These are phyloP conservation scores for Cyanocitta stelleri DNA, from an alignment of 2,113 vertebrate species.

Conservation along the genomic window DNA sequence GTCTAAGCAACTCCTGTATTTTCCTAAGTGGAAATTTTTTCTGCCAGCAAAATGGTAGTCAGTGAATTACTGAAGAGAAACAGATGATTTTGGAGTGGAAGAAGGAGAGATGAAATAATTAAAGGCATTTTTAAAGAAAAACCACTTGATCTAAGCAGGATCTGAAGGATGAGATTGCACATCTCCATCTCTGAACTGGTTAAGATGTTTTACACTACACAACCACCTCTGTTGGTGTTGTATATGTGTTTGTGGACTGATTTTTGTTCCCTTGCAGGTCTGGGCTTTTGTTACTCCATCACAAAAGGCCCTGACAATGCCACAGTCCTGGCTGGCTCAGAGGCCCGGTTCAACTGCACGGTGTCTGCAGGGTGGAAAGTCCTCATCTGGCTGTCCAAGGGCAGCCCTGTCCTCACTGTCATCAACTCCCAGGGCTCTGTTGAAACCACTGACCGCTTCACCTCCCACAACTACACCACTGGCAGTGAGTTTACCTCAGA, in stretches of 20 bases:
- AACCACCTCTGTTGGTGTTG: neutral
- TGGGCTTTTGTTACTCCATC: constrained; percentile 43
- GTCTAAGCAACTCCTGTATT: neutral
- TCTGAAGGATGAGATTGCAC: neutral
- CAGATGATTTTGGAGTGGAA: neutral
- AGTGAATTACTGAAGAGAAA: neutral
- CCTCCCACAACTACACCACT: constrained; percentile 18
- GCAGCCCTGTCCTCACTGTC: constrained; percentile 64
- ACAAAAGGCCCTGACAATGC: constrained; percentile 62
- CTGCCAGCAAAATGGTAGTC: neutral
- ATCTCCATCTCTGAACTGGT: neutral
- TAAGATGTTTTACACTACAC: neutral
- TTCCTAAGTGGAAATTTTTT: neutral
- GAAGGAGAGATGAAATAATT: neutral
- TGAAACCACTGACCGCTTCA: constrained; percentile 61
- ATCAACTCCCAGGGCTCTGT: constrained; percentile 39
- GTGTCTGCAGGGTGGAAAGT: constrained; percentile 69
- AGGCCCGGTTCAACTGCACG: constrained; percentile 81
- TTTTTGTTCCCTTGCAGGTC: constrained; percentile 36
- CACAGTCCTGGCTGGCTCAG: constrained; percentile 71
- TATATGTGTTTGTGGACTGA: neutral
- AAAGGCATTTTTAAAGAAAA: neutral
- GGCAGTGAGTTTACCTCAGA: constrained; percentile 61
- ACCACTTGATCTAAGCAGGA: neutral
- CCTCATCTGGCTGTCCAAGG: constrained; percentile 79